A percentile compares a stretch with the other conserved stretches of the same genome.
Conservation (phyloP, 2,113 vertebrate species). For the Passer montanus region DNA sequence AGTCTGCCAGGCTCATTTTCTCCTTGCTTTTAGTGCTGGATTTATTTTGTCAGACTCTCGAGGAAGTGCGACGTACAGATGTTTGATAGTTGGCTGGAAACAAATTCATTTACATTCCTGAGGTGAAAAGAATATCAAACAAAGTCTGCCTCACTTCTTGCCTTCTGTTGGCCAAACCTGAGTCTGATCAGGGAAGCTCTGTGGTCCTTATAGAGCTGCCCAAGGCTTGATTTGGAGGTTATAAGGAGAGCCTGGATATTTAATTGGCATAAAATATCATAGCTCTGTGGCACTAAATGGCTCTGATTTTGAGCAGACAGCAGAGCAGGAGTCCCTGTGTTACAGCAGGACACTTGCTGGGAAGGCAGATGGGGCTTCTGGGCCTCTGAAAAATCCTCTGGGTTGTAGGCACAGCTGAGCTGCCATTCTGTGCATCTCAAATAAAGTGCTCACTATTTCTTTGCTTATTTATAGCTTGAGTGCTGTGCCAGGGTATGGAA, state of each 20-base stretch:
- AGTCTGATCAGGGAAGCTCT: neutral
- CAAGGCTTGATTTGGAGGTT: neutral
- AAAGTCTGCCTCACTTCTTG: neutral
- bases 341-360: neutral
- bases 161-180: neutral
- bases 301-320: neutral
- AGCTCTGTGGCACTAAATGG: neutral
- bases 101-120: slow-evolving; percentile 11
- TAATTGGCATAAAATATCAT: neutral
- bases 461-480: neutral
- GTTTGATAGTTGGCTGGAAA: slow-evolving; percentile 33
- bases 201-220: neutral
- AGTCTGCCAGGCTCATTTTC: slow-evolving; percentile 57
- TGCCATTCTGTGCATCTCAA: neutral
- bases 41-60: slow-evolving; percentile 59
- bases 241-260: neutral
- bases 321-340: neutral
- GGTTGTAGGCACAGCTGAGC: neutral
- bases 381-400: neutral
- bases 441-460: neutral
- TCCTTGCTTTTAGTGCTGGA: slow-evolving; percentile 37
- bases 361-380: neutral
- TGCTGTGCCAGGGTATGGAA: neutral
- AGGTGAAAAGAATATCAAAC: neutral
- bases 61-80: slow-evolving; percentile 16